Percentiles rank a stretch among this genome's conserved stretches.
Evolutionary conservation across 2,113 vertebrate species (phyloP).

Genomic region (Ardeotis arabs): DNA sequence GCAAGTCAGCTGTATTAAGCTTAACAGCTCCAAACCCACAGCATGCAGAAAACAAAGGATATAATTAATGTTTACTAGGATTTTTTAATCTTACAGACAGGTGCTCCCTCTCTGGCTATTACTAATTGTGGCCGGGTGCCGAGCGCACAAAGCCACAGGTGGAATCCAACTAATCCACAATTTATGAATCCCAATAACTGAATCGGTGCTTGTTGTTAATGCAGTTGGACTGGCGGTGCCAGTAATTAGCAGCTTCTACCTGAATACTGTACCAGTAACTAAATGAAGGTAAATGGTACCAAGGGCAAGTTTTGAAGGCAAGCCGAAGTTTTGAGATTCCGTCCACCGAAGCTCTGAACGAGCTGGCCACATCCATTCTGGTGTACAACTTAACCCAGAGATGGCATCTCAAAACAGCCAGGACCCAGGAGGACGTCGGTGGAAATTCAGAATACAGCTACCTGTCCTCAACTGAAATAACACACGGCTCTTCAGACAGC

Average conservation of each 20-base stretch:
- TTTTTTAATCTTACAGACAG: constrained; percentile 58
- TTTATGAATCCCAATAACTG: background rate
- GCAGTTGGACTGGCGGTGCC: background rate
- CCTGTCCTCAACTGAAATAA: background rate
- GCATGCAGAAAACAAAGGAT: constrained; percentile 40
- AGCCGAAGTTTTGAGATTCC: background rate
- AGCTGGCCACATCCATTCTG: too few relatives aligned
- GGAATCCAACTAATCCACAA: constrained; percentile 49
- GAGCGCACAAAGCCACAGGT: constrained; percentile 64
- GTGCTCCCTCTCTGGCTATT: constrained; percentile 58
- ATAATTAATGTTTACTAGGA: constrained; percentile 68
- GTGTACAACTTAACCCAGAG: background rate
- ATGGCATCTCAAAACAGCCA: background rate
- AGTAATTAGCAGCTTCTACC: background rate
- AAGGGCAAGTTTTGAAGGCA: background rate
- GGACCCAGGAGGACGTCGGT: background rate
- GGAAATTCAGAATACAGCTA: background rate
- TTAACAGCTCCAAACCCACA: constrained; percentile 40
- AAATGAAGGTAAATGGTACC: background rate
- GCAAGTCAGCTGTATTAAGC: constrained; percentile 13
- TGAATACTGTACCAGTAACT: background rate
- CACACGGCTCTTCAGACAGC: rapidly evolving
- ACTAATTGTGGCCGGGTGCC: constrained; percentile 50
- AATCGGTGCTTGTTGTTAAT: background rate
- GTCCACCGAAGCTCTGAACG: background rate